A percentile compares a stretch with the other conserved stretches of the same genome.
Evolutionary conservation across 2,888 invertebrate species (phyloP).

Genomic region (Lamellibrachia columna): DNA sequence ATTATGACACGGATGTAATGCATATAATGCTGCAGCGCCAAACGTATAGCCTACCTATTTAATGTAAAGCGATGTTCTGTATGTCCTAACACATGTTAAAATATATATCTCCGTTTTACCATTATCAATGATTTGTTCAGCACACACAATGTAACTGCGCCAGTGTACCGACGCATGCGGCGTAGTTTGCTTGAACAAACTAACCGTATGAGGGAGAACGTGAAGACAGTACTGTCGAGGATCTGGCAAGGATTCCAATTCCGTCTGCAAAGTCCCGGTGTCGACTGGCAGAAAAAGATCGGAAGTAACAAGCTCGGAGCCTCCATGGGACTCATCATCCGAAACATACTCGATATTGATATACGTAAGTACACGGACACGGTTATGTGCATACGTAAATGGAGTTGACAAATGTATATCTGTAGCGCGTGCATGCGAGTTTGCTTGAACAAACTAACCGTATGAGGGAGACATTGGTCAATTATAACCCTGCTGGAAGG

Average conservation of each 20-base stretch:
- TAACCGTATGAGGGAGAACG: neutral
- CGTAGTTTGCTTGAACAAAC: neutral
- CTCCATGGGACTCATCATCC: conserved; percentile 22
- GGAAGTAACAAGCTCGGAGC: conserved; percentile 16
- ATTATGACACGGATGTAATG: no score
- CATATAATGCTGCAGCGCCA: no score
- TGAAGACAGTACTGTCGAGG: neutral
- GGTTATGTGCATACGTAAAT: neutral
- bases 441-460: no score
- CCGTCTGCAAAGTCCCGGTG: neutral
- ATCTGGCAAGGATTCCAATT: conserved; percentile 25
- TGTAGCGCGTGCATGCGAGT: no score
- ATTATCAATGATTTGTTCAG: neutral
- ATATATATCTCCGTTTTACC: no score
- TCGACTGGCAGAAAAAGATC: conserved; percentile 21
- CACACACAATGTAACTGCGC: neutral
- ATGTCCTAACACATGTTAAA: no score
- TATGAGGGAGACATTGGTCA: no score
- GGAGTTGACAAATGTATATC: no score
- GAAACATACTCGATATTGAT: conserved; percentile 17
- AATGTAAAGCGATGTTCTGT: neutral
- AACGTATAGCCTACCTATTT: neutral
- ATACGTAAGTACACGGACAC: neutral
- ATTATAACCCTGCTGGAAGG: no score
- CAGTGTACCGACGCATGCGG: conserved; percentile 19